Base-by-base conservation (phyloP, 2,113 vertebrate species). In the rat (Rattus norvegicus) region DNA sequence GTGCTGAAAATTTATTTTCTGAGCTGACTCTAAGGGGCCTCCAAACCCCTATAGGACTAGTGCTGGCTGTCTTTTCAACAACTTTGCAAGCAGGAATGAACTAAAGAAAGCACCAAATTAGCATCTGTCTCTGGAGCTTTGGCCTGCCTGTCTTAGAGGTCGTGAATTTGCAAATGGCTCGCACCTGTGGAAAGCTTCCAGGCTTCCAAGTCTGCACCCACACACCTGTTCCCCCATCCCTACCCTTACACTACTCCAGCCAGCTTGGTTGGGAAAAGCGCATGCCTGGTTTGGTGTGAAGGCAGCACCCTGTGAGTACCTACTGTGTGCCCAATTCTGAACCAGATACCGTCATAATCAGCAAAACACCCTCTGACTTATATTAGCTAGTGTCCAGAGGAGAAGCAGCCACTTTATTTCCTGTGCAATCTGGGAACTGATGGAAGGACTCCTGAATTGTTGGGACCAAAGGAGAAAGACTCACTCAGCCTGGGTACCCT, bases 251-350 rank as follows among this genome's bases (percentile, higher is more conserved):
- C 33, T 91, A 73, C 39, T 61, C 14, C 80, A 84, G 54, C 8
- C 88, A 88, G 39, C 11, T 2, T n/a, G 47, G 24, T 14, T 43
- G 85, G 2, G 13, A 7, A n/a, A 30, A 84, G 20, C 52, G 79
- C 19, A 1, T 14, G 6, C 65, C 49, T 12, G 2, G 0, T 70
- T 92, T 59, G 3, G 5, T 1, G 0, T 1, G 0, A 61, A 28
- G 86, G 43, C 79, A 30, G 28, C 52, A 47, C n/a, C 52, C 72
- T 81, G 20, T 59, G n/a, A 89, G 52, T 67, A 61, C 20, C 76
- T 39, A 19, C 49, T n/a, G 1, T 5, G 26, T 24, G 20, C 36
- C 52, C 52, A 12, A 12, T 17, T 81, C 70, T 79, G 39, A 26
- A 22, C 30, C 7, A 2, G 30, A 43, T 6, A 63, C 24, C 3